phyloP scores from a whole-genome alignment of 2,113 vertebrate genomes.

The Silurus glanis region DNA sequence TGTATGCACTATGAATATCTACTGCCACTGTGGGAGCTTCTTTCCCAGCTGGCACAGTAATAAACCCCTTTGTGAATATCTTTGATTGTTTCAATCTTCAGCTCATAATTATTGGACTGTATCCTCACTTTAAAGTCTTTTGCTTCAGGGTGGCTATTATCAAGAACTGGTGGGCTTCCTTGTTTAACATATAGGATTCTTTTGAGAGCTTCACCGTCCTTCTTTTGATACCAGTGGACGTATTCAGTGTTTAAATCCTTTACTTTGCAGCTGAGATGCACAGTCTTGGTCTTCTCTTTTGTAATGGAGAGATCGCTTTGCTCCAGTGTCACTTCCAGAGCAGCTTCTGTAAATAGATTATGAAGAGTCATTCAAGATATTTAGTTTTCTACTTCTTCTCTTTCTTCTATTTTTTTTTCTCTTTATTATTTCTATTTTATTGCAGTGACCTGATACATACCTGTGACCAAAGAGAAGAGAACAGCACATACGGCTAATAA shows the following conservation, averaged over 20 bases:
- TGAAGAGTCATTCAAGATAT: neutral
- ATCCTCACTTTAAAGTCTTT: slow-evolving; percentile 33
- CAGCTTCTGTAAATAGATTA: neutral
- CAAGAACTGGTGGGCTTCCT: fast-evolving
- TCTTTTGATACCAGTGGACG: no score
- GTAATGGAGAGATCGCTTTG: no score
- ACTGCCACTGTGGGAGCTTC: no score
- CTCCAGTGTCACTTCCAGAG: no score
- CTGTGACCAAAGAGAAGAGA: slow-evolving; percentile 5
- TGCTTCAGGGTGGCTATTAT: slow-evolving; percentile 9
- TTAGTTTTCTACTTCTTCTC: no score
- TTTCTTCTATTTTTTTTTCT: neutral
- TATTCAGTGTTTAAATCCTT: no score
- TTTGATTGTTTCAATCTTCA: slow-evolving; percentile 10
- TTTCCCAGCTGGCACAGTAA: no score
- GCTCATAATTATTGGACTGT: neutral
- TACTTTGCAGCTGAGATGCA: no score
- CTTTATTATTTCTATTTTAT: neutral
- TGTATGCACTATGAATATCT: neutral
- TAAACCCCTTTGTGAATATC: no score
- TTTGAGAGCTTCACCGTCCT: slow-evolving; percentile 6
- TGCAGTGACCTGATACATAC: slow-evolving; percentile 17
- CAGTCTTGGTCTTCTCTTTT: no score
- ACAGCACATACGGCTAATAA: neutral
- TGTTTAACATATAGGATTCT: slow-evolving; percentile 15